phyloP scores from a whole-genome alignment of 2,888 invertebrate genomes.

The Perizoma flavofasciatum region DNA sequence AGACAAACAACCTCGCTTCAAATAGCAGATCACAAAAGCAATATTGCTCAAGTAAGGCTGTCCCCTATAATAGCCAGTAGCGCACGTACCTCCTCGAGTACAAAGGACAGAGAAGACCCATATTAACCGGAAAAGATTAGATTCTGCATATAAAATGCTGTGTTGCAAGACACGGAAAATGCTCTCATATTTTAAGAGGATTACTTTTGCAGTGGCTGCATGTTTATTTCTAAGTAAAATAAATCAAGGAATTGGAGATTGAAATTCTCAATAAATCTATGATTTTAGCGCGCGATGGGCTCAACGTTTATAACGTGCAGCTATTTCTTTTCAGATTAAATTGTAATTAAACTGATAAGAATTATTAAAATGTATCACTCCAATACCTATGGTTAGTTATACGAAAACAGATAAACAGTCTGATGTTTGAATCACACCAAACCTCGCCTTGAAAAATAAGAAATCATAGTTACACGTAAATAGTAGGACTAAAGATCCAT shows the following conservation, averaged over 20 bases:
- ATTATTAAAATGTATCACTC: too few species aligned
- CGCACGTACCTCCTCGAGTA: constrained; percentile 7
- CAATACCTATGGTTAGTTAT: too few species aligned
- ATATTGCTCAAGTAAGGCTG: constrained; percentile 16
- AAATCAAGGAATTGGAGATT: background rate
- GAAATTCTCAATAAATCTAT: too few species aligned
- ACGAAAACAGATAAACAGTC: too few species aligned
- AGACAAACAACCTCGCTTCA: background rate
- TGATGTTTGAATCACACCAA: too few species aligned
- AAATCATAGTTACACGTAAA: too few species aligned
- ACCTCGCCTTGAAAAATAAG: too few species aligned
- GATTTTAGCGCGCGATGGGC: too few species aligned
- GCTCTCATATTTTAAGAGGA: constrained; percentile 18
- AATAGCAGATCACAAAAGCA: constrained; percentile 10
- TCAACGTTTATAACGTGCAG: too few species aligned
- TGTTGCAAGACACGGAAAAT: constrained; percentile 23
- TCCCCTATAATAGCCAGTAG: constrained; percentile 21
- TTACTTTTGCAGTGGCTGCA: constrained; percentile 11
- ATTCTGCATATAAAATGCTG: constrained; percentile 33
- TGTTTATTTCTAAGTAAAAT: constrained; percentile 5
- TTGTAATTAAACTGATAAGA: too few species aligned
- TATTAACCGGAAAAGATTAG: constrained; percentile 31
- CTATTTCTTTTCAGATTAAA: too few species aligned
- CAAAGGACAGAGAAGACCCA: constrained; percentile 21
- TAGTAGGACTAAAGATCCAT: too few species aligned